Conservation (phyloP, 2,888 invertebrate genomes). For the Agrilus cyanescens region DNA sequence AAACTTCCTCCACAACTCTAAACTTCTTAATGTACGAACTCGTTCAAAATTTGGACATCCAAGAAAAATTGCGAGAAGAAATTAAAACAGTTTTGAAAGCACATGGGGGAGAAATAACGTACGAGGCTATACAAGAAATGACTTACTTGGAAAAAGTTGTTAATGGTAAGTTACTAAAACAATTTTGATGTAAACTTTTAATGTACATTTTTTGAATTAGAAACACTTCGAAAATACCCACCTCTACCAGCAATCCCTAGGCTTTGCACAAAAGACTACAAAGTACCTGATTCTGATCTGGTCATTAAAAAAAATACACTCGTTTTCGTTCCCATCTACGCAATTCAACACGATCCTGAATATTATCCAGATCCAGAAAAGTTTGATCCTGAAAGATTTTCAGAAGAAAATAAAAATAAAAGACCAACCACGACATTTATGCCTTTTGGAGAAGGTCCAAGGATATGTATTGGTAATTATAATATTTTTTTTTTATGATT, state of each 20-base stretch:
- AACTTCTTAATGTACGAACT: conserved; percentile 40
- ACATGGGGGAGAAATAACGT: conserved; percentile 33
- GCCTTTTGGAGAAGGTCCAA: conserved; percentile 47
- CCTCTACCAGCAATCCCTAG: too few species aligned
- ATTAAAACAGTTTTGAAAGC: conserved; percentile 30
- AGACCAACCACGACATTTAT: conserved; percentile 42
- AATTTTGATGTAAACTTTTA: too few species aligned
- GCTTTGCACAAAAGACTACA: too few species aligned
- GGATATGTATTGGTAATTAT: conserved; percentile 41
- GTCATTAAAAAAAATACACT: too few species aligned
- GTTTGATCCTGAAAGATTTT: conserved; percentile 32
- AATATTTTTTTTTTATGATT: too few species aligned
- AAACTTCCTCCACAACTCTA: conserved; percentile 32
- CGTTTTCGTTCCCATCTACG: too few species aligned
- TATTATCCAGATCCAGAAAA: too few species aligned
- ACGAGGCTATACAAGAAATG: conserved; percentile 38
- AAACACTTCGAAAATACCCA: too few species aligned
- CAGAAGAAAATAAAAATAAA: conserved; percentile 38
- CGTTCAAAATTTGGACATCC: conserved; percentile 35
- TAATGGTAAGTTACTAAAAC: conserved; percentile 18
- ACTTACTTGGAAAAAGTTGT: conserved; percentile 38
- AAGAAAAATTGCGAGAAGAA: conserved; percentile 34
- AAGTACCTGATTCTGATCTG: too few species aligned
- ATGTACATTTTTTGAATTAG: too few species aligned
- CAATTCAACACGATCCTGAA: too few species aligned